A percentile compares a stretch with the other conserved stretches of the same genome.
phyloP scores from a whole-genome alignment of 2,797 vertebrate genomes.

The Luscinia megarhynchos region DNA sequence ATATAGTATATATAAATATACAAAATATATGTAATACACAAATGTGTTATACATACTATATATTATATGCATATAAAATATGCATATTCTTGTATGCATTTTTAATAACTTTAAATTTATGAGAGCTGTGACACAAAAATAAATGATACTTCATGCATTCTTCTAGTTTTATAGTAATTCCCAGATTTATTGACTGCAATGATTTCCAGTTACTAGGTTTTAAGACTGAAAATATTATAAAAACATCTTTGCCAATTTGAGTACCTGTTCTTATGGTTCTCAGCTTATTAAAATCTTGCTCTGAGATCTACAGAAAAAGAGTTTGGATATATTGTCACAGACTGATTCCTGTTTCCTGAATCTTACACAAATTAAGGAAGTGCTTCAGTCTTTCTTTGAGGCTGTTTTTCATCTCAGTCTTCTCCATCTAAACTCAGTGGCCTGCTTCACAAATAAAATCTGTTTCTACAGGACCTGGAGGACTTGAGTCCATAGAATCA shows the following conservation, averaged over 20 bases:
- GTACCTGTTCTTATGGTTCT: not conserved
- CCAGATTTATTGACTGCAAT: not conserved
- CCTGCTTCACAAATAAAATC: not conserved
- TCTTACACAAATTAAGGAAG: not conserved
- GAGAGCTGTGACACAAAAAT: not conserved
- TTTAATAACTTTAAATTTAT: not conserved
- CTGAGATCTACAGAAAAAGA: not conserved
- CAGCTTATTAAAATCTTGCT: not conserved
- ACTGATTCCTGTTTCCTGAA: not conserved
- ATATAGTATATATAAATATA: not conserved
- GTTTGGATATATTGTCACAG: not conserved
- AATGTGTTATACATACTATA: not conserved
- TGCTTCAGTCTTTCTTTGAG: not conserved
- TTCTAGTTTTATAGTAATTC: not conserved
- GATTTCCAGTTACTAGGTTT: not conserved
- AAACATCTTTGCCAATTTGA: not conserved
- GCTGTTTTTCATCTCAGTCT: not conserved
- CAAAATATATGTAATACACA: not conserved
- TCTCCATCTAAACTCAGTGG: not conserved
- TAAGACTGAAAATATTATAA: not conserved
- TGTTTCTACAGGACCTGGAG: not conserved
- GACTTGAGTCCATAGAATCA: accelerated
- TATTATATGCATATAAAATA: not conserved
- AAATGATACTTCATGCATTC: not conserved
- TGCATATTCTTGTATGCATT: not conserved